Base-by-base conservation (phyloP, 2,797 vertebrate genomes). In the Gallirallus australis region DNA sequence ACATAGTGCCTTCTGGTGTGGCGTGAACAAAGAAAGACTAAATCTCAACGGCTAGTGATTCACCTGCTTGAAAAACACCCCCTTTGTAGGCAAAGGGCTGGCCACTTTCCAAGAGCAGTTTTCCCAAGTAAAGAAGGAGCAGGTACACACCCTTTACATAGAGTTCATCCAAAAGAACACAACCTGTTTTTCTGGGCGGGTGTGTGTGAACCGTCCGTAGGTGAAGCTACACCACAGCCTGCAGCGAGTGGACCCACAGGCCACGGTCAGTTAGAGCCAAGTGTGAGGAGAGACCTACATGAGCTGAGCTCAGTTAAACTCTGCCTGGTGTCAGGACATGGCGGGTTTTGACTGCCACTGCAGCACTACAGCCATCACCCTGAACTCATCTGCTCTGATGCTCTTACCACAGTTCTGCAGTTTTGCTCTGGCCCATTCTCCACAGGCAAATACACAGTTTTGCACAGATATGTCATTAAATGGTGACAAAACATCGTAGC, bases 121-220 rank as follows among this genome's bases (percentile, higher is more conserved):
- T 69, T 45, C 68, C 39, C 7, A 30, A 64, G 30, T 28, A 14
- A 40, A 87, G 61, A 9, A 24, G 9, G 60, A 93, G 25, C 31
- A 69, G 59, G 37, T 60, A 28, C 6, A 10, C 28, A 72, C 40
- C 3, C 15, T 7, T 70, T 31, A 61, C 35, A 25, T 4, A 45
- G 42, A 19, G 48, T 53, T 64, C 39, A 30, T 13, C 33, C 1
- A 0, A 85, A 69, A 65, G 48, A 21, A 85, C 84, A 69, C 89
- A 25, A 13, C 6, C 42, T 45, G 7, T 28, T 76, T 37, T 52
- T 40, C 19, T 0, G 5, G 24, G 31, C 0, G 2, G 3, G 30
- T 18, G 47, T 19, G 7, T 33, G 64, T 9, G 6, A n/a, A 59
- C n/a, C 13, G 57, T 25, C 42, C 18, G 0, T 6, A 39, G 33